These are phyloP conservation scores for Philypnodon macrostomus DNA, from an alignment of 2,797 vertebrate species.

Conservation along the genomic window DNA sequence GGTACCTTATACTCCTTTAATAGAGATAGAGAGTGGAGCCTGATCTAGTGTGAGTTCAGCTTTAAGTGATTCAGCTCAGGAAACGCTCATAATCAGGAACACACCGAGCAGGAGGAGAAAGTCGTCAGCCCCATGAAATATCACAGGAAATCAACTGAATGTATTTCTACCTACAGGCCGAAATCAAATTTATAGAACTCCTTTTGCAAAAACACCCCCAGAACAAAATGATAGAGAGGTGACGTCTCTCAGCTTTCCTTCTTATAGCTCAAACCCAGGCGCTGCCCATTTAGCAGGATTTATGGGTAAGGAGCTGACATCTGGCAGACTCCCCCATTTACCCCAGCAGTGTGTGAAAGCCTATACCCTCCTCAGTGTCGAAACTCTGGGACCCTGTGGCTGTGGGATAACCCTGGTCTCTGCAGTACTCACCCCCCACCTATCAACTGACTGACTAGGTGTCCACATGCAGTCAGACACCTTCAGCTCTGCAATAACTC, in stretches of 20 bases:
- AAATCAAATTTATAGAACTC: slow-evolving; percentile 39
- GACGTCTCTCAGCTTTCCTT: slow-evolving; percentile 47
- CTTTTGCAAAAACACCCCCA: slow-evolving; percentile 42
- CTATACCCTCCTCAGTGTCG: slow-evolving; percentile 75
- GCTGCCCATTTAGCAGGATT: slow-evolving; percentile 77
- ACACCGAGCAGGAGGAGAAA: slow-evolving; percentile 35
- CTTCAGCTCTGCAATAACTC: slow-evolving; percentile 51
- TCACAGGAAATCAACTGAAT: slow-evolving; percentile 27
- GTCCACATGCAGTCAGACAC: slow-evolving; percentile 55
- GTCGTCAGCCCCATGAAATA: slow-evolving; percentile 39
- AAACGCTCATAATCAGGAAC: slow-evolving; percentile 57
- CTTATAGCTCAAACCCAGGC: slow-evolving; percentile 42
- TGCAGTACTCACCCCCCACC: slow-evolving; percentile 37
- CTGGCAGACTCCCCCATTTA: slow-evolving; percentile 74
- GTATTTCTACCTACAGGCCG: slow-evolving; percentile 40
- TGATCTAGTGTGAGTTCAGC: slow-evolving; percentile 16
- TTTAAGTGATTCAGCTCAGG: slow-evolving; percentile 52
- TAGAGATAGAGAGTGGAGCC: slow-evolving; percentile 17
- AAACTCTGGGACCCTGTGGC: slow-evolving; percentile 71
- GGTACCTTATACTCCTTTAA: slow-evolving; percentile 9
- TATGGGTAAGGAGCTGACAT: slow-evolving; percentile 74
- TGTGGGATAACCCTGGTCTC: slow-evolving; percentile 69
- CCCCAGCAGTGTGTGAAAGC: slow-evolving; percentile 75
- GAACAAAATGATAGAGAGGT: slow-evolving; percentile 58
- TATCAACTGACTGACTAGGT: slow-evolving; percentile 55